phyloP scores from a whole-genome alignment of 2,888 invertebrate genomes.

The Tanytarsus gracilentus region DNA sequence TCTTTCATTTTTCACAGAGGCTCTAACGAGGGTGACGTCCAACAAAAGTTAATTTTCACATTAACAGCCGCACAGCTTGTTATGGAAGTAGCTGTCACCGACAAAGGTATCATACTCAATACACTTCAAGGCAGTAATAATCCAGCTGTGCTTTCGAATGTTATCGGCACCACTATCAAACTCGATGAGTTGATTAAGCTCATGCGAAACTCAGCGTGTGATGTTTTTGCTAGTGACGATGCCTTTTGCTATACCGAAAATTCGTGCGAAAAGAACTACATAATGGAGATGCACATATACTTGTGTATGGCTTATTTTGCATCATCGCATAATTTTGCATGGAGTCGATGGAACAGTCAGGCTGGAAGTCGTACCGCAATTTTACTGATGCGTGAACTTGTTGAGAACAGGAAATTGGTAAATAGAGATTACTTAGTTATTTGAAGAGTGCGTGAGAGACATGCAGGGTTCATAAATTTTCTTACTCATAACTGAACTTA shows the following conservation, averaged over 20 bases:
- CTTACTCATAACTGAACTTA: neutral
- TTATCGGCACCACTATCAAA: constrained; percentile 37
- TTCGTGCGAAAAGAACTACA: constrained; percentile 59
- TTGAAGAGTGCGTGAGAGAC: neutral
- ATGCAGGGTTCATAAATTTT: neutral
- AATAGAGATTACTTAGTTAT: constrained; percentile 26
- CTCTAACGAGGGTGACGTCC: no score
- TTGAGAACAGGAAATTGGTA: constrained; percentile 41
- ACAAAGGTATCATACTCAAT: constrained; percentile 40
- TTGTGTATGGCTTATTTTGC: constrained; percentile 68
- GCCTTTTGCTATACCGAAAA: constrained; percentile 62
- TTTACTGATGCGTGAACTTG: constrained; percentile 39
- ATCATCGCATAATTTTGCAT: constrained; percentile 66
- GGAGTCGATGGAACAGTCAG: constrained; percentile 63
- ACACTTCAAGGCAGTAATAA: constrained; percentile 37
- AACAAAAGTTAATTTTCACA: constrained; percentile 43
- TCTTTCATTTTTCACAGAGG: no score
- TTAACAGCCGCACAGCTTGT: constrained; percentile 51
- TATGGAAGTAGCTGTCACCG: constrained; percentile 48
- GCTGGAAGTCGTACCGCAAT: constrained; percentile 44
- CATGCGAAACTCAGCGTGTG: constrained; percentile 57
- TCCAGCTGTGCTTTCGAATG: neutral
- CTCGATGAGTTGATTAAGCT: constrained; percentile 37
- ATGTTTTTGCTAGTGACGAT: constrained; percentile 74
- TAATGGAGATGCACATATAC: constrained; percentile 65